A percentile compares a stretch with the other conserved stretches of the same genome.
phyloP scores from a whole-genome alignment of 2,797 vertebrate genomes.

The Tiaroga cobitis region DNA sequence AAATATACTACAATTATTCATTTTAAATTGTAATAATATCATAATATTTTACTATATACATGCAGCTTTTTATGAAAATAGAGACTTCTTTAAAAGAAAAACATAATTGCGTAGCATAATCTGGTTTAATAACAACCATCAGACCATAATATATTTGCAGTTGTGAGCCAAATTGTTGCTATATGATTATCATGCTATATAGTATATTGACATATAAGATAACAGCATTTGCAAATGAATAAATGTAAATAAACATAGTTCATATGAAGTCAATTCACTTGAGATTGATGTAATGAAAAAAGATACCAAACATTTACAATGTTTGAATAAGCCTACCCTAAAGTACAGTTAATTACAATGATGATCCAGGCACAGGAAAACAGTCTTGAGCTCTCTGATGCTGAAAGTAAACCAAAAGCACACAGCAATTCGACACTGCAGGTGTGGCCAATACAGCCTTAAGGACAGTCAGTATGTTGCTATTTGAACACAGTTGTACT shows the following conservation, averaged over 20 bases:
- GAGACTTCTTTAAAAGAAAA: no score
- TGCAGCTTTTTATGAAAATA: background rate
- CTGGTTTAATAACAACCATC: background rate
- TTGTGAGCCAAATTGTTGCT: background rate
- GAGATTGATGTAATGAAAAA: background rate
- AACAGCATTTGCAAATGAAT: background rate
- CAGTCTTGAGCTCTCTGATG: background rate
- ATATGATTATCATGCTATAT: background rate
- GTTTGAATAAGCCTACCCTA: background rate
- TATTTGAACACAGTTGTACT: conserved; percentile 14
- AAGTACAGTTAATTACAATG: background rate
- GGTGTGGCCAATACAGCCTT: conserved; percentile 22
- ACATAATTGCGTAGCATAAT: background rate
- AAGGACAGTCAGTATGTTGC: conserved; percentile 11
- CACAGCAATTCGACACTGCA: conserved; percentile 7
- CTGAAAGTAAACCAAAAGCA: conserved; percentile 19
- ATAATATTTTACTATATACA: background rate
- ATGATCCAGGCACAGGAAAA: conserved; percentile 1
- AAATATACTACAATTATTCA: no score
- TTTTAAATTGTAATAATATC: background rate
- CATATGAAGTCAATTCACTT: background rate
- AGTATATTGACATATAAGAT: background rate
- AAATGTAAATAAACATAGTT: background rate
- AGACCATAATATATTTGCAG: conserved; percentile 6
- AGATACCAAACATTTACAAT: background rate